Base-by-base conservation (phyloP, 2,797 vertebrate species). In the Kryptolebias ocellatus region DNA sequence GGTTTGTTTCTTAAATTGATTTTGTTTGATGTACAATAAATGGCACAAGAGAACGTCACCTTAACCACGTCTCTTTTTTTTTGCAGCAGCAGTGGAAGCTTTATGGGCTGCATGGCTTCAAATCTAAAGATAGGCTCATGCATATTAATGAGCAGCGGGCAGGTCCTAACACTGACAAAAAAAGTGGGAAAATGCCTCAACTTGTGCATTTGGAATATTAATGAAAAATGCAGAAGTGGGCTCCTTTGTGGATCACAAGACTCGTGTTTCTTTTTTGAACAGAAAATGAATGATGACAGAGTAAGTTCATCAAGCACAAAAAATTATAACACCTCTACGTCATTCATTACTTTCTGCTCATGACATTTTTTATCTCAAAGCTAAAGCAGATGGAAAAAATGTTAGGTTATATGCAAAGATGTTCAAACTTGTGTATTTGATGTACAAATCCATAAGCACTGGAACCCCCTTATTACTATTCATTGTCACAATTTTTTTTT, bases 131-230 rank as follows among this genome's bases (percentile, higher is more conserved):
- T 74, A 63, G 65, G 34, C 51, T 77, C 78, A 84, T 84, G 24
- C 56, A 82, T 80, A 83, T 86, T 77, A 50, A 88, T 78, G 61
- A 74, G 57, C 10, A 46, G 72, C 56, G 62, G 72, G 78, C 62
- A 60, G 64, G 75, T 52, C 49, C 60, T 68, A 61, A 67, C 67
- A 53, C 14, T 70, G 61, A 79, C 67, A 79, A 74, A 78, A 72
- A 74, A 73, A 70, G 70, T 64, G 56, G 68, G 62, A 47, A 80
- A 82, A 77, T 55, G 69, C 56, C 70, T 78, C 49, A 39, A 60
- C 61, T 70, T 60, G 67, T 69, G 27, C 76, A 66, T 60, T 69
- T 59, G 67, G 74, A 83, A 83, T 70, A 61, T 82, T 53, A 82
- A 79, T 83, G 64, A 67, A 74, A 78, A 67, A 65, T 70, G 53